These are phyloP conservation scores for Hirudinaria manillensis DNA, from an alignment of 2,888 invertebrate species.

Conservation along the genomic window DNA sequence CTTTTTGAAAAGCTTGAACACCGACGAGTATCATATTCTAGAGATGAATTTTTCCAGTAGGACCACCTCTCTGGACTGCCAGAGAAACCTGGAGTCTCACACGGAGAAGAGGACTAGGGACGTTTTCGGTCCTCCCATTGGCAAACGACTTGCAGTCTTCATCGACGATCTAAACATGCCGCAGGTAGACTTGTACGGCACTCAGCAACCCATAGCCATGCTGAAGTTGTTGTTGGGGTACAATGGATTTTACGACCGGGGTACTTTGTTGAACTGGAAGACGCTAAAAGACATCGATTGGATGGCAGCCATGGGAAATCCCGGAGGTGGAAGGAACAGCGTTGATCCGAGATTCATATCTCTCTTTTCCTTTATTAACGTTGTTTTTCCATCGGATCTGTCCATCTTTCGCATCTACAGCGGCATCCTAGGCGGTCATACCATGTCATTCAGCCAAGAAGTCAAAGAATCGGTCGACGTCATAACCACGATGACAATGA, in stretches of 20 bases:
- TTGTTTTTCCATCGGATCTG: slow-evolving; percentile 72
- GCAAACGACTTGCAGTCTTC: slow-evolving; percentile 80
- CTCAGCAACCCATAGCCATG: slow-evolving; percentile 85
- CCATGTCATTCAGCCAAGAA: slow-evolving; percentile 65
- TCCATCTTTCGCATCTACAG: slow-evolving; percentile 75
- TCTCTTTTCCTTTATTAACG: slow-evolving; percentile 79
- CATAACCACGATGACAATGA: slow-evolving; percentile 72
- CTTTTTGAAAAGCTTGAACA: slow-evolving; percentile 68
- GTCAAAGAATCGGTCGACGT: slow-evolving; percentile 64
- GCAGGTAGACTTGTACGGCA: slow-evolving; percentile 73
- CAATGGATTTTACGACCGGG: slow-evolving; percentile 80
- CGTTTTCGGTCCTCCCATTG: slow-evolving; percentile 79
- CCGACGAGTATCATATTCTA: slow-evolving; percentile 64
- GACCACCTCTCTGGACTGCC: slow-evolving; percentile 83
- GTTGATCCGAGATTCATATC: slow-evolving; percentile 76
- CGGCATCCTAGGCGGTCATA: slow-evolving; percentile 74
- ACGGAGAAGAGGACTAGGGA: slow-evolving; percentile 85
- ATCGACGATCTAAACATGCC: slow-evolving; percentile 95
- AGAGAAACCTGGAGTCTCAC: slow-evolving; percentile 75
- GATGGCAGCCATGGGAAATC: slow-evolving; percentile 57
- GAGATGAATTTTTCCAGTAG: slow-evolving; percentile 85
- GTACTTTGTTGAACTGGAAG: slow-evolving; percentile 83
- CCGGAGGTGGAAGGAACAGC: slow-evolving; percentile 81
- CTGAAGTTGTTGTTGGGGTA: slow-evolving; percentile 80
- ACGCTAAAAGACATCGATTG: slow-evolving; percentile 69